A percentile compares a stretch with the other conserved stretches of the same genome.
These are phyloP conservation scores for Fragum fragum DNA, from an alignment of 2,888 invertebrate species.

Conservation along the genomic window DNA sequence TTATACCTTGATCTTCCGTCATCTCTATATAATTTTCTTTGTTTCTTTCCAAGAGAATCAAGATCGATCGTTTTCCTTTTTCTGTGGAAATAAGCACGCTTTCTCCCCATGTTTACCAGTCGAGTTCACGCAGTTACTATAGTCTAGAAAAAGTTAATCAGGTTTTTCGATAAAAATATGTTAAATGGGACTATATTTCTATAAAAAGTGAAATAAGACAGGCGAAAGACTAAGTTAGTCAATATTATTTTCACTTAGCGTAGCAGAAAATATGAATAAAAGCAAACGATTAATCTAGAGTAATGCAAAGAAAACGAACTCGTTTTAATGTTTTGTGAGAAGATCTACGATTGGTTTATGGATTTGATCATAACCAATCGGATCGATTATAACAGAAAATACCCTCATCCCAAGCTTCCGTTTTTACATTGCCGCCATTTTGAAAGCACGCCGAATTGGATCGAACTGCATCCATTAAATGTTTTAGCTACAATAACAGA, in stretches of 20 bases:
- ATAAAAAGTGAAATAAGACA: too few species aligned
- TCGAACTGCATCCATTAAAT: too few species aligned
- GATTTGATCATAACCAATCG: constrained; percentile 21
- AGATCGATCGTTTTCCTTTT: constrained; percentile 61
- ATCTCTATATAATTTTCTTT: constrained; percentile 53
- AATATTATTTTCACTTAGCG: too few species aligned
- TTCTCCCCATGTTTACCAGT: constrained; percentile 35
- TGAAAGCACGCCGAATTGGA: constrained; percentile 62
- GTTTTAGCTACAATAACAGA: too few species aligned
- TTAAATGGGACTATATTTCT: too few species aligned
- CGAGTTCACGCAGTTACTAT: background rate
- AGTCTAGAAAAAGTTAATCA: background rate
- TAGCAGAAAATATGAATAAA: too few species aligned
- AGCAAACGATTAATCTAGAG: too few species aligned
- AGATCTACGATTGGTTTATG: constrained; percentile 26
- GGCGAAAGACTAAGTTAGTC: too few species aligned
- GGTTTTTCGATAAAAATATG: too few species aligned
- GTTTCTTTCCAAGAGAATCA: constrained; percentile 52
- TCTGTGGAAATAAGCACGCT: constrained; percentile 45
- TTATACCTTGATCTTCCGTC: background rate
- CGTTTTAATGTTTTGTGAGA: background rate
- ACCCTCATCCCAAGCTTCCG: constrained; percentile 35
- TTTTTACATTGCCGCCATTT: constrained; percentile 63
- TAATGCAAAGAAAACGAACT: background rate
- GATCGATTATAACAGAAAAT: background rate